Conservation (phyloP, 2,797 vertebrate species). For the Potorous gilbertii region DNA sequence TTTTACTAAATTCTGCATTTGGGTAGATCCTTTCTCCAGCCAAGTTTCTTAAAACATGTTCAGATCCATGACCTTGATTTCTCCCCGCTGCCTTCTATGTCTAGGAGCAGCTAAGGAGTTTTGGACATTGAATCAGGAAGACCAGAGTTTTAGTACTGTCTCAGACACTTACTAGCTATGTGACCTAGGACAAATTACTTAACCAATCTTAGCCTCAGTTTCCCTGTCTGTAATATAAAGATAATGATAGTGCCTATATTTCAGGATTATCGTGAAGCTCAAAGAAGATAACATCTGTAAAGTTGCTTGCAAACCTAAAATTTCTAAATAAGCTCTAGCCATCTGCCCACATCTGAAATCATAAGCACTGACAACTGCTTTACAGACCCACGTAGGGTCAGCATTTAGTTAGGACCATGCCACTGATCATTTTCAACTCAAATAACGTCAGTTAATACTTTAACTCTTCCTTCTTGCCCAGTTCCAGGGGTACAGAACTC, state of each 20-base stretch:
- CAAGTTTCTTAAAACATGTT: neutral
- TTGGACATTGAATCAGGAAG: neutral
- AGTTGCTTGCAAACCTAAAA: neutral
- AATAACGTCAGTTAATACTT: neutral
- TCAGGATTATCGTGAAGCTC: neutral
- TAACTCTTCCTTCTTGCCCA: neutral
- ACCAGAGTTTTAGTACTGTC: neutral
- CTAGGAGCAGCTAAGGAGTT: neutral
- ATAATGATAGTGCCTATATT: neutral
- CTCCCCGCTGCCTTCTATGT: neutral
- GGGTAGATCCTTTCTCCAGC: neutral
- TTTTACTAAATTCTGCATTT: neutral
- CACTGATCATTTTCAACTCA: neutral
- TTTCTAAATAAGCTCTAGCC: neutral
- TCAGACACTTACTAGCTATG: neutral
- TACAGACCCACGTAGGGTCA: neutral
- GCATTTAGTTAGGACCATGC: neutral
- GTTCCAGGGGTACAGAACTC: neutral
- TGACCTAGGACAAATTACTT: neutral
- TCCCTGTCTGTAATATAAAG: neutral
- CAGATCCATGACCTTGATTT: neutral
- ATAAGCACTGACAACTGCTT: neutral
- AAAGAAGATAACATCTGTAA: neutral
- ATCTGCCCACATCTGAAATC: neutral
- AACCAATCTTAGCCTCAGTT: neutral